Base-by-base conservation (phyloP, 2,113 vertebrate genomes). In the Geococcyx californianus region DNA sequence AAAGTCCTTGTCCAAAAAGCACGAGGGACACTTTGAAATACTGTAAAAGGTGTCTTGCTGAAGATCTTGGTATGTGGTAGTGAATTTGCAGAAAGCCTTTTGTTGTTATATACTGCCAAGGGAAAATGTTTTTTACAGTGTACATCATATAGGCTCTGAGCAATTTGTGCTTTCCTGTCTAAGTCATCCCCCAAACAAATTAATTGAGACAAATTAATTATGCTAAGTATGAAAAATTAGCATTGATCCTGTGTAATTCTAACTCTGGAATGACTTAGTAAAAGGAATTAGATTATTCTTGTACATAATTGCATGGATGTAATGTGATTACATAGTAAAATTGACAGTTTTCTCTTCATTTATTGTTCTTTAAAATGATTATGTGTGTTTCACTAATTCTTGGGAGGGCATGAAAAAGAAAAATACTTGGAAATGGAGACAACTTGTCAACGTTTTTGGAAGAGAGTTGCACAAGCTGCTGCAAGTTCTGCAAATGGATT, bases 271-370 rank as follows among this genome's bases (percentile, higher is more conserved):
- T 68, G 62, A 94, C 64, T 75, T n/a, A 54, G 54, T 84, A 18
- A 79, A 90, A 84, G 12, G 28, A 92, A 89, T 78, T 52, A 45
- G 87, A 88, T 92, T 87, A 91, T 89, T 92, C 26, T 75, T 84
- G 70, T 44, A 78, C 8, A 10, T 72, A 94, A 94, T 89, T 86
- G 25, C 62, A 60, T 75, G 21, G 28, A 72, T 84, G 91, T 93
- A 75, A 68, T 84, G 59, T 42, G 91, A 95, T 87, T 92, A 68
- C 36, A 33, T 24, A 36, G 44, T 60, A 26, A 84, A 91, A 49
- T 28, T 78, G 74, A 72, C 66, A 91, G 33, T 56, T 94, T 95
- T 90, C 73, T 68, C 58, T 84, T 90, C 49, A 77, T 85, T 86
- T 92, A 60, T 90, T 91, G 24, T 87, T 87, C 66, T 77, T 93